Evolutionary conservation across 2,888 invertebrate genomes (phyloP).

Genomic region (Stegophylla sp.): DNA sequence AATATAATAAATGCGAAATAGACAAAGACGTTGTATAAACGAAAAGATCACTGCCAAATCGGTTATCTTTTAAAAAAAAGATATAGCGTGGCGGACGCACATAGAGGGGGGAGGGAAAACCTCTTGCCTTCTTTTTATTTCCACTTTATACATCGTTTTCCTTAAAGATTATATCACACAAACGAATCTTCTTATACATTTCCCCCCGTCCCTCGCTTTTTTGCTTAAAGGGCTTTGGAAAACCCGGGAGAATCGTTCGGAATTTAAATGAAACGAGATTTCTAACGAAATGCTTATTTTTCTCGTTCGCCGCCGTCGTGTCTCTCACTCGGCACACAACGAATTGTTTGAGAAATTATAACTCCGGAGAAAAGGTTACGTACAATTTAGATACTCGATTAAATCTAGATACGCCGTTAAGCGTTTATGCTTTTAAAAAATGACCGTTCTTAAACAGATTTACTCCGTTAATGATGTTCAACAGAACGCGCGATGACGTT

Average conservation of each 20-base stretch:
- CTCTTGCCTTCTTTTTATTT: slow-evolving; percentile 25
- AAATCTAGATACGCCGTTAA: not conserved
- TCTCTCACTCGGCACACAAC: not conserved
- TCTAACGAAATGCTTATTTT: slow-evolving; percentile 36
- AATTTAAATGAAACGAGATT: slow-evolving; percentile 54
- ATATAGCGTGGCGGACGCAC: slow-evolving; percentile 14
- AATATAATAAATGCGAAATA: slow-evolving; percentile 23
- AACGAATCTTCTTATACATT: slow-evolving; percentile 33
- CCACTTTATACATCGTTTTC: slow-evolving; percentile 43
- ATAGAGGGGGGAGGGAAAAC: slow-evolving; percentile 9
- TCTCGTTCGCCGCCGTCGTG: not conserved
- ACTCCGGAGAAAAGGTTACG: not conserved
- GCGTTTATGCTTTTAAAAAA: not conserved
- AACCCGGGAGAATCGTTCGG: slow-evolving; percentile 41
- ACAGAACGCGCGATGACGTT: not conserved
- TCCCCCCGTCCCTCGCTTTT: not conserved
- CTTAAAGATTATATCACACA: slow-evolving; percentile 51
- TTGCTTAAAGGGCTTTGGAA: slow-evolving; percentile 18
- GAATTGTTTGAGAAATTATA: slow-evolving; percentile 19
- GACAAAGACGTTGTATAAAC: slow-evolving; percentile 43
- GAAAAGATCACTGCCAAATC: slow-evolving; percentile 53
- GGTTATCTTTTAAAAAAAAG: slow-evolving; percentile 42
- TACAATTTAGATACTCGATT: not conserved
- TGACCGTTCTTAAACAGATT: not conserved
- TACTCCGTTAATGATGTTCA: not conserved